phyloP scores from a whole-genome alignment of 2,888 invertebrate species.

The Neria commutata region DNA sequence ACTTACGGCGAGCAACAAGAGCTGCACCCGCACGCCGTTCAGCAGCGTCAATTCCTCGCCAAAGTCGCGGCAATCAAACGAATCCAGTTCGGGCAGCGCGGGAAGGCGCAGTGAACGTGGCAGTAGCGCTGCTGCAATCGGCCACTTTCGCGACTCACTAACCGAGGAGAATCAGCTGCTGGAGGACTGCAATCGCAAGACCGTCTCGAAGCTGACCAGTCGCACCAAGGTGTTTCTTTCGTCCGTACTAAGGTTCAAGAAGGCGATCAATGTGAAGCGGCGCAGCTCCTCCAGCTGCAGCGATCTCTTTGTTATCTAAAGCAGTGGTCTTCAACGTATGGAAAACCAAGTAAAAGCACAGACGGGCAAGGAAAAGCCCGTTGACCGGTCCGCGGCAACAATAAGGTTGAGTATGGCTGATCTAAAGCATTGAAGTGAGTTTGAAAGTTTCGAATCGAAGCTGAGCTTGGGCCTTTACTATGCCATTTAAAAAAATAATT shows the following conservation, averaged over 20 bases:
- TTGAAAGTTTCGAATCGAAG: too few relatives aligned
- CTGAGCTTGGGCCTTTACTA: too few relatives aligned
- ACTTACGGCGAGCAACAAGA: constrained; percentile 37
- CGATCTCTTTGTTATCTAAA: constrained; percentile 60
- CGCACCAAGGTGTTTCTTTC: constrained; percentile 58
- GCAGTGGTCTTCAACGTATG: not conserved
- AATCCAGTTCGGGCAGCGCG: constrained; percentile 29
- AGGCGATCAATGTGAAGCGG: constrained; percentile 52
- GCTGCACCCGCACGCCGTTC: constrained; percentile 31
- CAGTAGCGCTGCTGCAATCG: not conserved
- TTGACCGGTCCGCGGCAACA: too few relatives aligned
- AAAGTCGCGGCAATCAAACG: constrained; percentile 45
- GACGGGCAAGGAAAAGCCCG: too few relatives aligned
- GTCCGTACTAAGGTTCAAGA: constrained; percentile 59
- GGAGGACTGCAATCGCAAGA: constrained; percentile 48
- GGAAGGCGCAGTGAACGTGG: not conserved
- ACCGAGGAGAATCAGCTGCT: constrained; percentile 19
- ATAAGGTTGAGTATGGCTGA: too few relatives aligned
- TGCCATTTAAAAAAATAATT: too few relatives aligned
- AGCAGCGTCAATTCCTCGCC: constrained; percentile 43
- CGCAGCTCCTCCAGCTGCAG: constrained; percentile 60
- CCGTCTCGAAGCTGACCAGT: constrained; percentile 56
- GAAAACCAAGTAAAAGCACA: not conserved
- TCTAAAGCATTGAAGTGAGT: too few relatives aligned
- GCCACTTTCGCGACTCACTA: constrained; percentile 25